Evolutionary conservation across 2,888 invertebrate genomes (phyloP).

Genomic region (Mechanitis messenoides): DNA sequence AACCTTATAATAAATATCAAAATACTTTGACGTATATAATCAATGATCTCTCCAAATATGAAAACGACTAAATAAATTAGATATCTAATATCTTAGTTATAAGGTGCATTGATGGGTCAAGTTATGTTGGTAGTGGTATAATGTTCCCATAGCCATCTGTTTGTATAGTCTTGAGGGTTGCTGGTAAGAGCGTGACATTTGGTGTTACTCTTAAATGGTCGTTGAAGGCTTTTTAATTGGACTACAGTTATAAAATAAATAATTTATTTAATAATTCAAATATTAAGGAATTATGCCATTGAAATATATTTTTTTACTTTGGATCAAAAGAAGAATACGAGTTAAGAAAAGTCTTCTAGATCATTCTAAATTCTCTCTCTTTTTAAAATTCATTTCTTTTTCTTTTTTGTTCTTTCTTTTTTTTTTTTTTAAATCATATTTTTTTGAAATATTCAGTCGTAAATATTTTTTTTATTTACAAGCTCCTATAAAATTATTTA

Average conservation of each 20-base stretch:
- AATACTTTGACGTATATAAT: slow-evolving; percentile 16
- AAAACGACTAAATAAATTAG: slow-evolving; percentile 15
- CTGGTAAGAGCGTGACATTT: slow-evolving; percentile 55
- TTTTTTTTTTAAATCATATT: too few species aligned
- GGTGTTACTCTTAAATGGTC: slow-evolving; percentile 52
- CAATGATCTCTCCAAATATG: slow-evolving; percentile 10
- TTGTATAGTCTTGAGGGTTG: slow-evolving; percentile 48
- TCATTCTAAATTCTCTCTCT: too few species aligned
- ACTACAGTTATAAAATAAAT: slow-evolving; percentile 33
- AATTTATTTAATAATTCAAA: not conserved
- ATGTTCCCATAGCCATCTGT: slow-evolving; percentile 53
- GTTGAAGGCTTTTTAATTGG: slow-evolving; percentile 54
- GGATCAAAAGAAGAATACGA: too few species aligned
- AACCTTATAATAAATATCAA: slow-evolving; percentile 20
- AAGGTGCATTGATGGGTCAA: slow-evolving; percentile 18
- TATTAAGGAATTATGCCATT: too few species aligned
- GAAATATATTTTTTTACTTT: too few species aligned
- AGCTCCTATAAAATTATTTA: too few species aligned
- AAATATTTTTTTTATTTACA: too few species aligned
- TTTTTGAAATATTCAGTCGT: too few species aligned
- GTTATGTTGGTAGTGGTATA: slow-evolving; percentile 18
- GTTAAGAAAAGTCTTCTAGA: too few species aligned
- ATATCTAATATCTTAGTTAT: slow-evolving; percentile 15
- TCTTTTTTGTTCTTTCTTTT: too few species aligned
- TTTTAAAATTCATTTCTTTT: too few species aligned